These are phyloP conservation scores for Propithecus deckenii DNA, from an alignment of 2,797 vertebrate genomes.

Conservation along the genomic window DNA sequence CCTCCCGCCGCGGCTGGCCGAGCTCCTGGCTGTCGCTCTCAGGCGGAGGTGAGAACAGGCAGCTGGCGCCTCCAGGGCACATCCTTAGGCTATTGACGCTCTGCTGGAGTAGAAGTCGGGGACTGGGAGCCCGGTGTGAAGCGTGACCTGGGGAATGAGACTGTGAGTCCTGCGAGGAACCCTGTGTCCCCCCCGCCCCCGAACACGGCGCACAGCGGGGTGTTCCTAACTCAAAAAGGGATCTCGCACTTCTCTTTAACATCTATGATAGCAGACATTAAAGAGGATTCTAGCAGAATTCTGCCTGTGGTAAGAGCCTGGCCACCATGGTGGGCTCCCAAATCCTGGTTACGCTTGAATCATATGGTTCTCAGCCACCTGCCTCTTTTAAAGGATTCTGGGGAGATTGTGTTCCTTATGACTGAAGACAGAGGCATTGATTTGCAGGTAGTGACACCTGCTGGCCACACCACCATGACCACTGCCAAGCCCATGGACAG, in stretches of 20 bases:
- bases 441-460: background rate
- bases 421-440: background rate
- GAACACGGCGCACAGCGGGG: background rate
- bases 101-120: constrained; percentile 95
- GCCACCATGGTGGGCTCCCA: background rate
- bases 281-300: background rate
- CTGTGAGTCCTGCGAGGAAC: background rate
- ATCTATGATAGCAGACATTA: background rate
- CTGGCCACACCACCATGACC: background rate
- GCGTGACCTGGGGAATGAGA: constrained; percentile 89
- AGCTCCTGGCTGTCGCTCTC: constrained; percentile 30
- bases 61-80: constrained; percentile 57
- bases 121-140: constrained; percentile 96
- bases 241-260: background rate
- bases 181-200: rapidly evolving
- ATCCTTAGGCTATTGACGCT: constrained; percentile 83
- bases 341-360: background rate
- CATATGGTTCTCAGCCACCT: background rate
- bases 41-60: constrained; percentile 59
- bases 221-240: background rate
- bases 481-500: background rate
- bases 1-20: background rate
- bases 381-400: background rate
- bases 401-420: background rate
- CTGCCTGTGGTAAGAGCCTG: background rate